Evolutionary conservation across 2,888 invertebrate species (phyloP).

Genomic region (Clanis bilineata): DNA sequence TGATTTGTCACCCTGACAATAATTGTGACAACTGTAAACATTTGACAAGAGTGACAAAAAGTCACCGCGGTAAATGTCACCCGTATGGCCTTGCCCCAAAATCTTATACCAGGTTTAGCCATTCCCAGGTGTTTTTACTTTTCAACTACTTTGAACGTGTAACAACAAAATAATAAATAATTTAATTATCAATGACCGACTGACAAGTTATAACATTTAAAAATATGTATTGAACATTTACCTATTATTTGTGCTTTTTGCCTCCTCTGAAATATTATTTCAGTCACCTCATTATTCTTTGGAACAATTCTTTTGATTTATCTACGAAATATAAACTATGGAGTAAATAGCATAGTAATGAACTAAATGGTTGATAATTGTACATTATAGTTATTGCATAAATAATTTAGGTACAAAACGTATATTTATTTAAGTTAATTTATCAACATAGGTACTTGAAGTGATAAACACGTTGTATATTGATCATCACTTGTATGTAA

Average conservation of each 20-base stretch:
- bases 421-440: constrained; percentile 64
- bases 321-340: not conserved
- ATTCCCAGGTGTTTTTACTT: too few species aligned
- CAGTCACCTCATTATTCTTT: not conserved
- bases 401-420: constrained; percentile 63
- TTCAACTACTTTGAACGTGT: too few species aligned
- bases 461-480: constrained; percentile 66
- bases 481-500: constrained; percentile 65
- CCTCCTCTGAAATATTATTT: not conserved
- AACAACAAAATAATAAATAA: too few species aligned
- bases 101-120: too few species aligned
- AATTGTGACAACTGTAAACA: too few species aligned
- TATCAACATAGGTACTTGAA: constrained; percentile 23
- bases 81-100: too few species aligned
- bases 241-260: not conserved
- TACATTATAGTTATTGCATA: constrained; percentile 32
- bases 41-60: too few species aligned
- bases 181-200: too few species aligned
- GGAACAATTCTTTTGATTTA: not conserved
- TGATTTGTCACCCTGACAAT: too few species aligned
- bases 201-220: too few species aligned
- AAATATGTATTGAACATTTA: too few species aligned
- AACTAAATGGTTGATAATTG: constrained; percentile 29
- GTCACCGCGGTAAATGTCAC: too few species aligned
- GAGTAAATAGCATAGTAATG: constrained; percentile 5